Evolutionary conservation across 2,113 vertebrate genomes (phyloP).

Genomic region (Lepus europaeus): DNA sequence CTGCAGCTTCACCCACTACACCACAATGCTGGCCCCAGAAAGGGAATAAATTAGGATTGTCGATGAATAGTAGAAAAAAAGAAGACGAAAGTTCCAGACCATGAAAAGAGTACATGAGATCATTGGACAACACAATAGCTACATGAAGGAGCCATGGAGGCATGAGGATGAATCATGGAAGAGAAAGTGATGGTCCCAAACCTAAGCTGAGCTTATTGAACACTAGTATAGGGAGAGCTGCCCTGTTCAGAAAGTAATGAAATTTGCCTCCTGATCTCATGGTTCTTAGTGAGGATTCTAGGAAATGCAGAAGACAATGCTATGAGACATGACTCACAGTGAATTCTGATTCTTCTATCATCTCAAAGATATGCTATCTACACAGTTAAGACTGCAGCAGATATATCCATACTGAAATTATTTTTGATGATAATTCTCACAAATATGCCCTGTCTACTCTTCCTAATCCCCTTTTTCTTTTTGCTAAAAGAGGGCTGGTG

Average conservation of each 20-base stretch:
- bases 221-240: neutral
- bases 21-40: neutral
- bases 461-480: neutral
- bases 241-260: neutral
- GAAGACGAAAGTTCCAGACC: neutral
- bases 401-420: neutral
- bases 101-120: neutral
- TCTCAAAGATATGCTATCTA: neutral
- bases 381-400: neutral
- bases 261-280: neutral
- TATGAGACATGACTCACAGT: constrained; percentile 6
- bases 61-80: neutral
- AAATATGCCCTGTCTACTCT: neutral
- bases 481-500: neutral
- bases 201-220: neutral
- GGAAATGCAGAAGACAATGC: neutral
- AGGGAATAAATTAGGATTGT: neutral
- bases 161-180: neutral
- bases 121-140: neutral
- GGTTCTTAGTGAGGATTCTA: neutral
- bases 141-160: neutral
- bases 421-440: neutral
- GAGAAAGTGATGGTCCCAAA: neutral
- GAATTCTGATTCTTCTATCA: constrained; percentile 19
- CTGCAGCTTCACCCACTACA: too few relatives aligned